Conservation (phyloP, 2,888 invertebrate genomes). For the Diarsia mendica region DNA sequence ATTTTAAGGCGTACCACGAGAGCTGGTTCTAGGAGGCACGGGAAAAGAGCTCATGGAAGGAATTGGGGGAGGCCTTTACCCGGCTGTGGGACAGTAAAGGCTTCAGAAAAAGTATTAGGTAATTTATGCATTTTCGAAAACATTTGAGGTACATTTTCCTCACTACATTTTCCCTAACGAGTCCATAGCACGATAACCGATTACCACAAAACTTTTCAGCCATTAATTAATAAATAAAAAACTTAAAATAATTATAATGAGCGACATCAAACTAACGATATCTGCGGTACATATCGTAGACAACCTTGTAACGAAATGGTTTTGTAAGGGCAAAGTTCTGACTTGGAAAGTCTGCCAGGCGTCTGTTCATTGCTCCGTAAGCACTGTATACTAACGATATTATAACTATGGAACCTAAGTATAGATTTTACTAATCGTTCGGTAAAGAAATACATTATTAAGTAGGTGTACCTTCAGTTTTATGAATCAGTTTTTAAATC, state of each 20-base stretch:
- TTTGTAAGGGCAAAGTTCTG: constrained; percentile 55
- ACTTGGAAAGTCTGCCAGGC: constrained; percentile 50
- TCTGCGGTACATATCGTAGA: constrained; percentile 44
- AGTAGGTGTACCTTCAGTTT: not conserved
- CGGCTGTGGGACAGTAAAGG: too few relatives aligned
- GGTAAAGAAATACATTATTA: not conserved
- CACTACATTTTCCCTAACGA: too few relatives aligned
- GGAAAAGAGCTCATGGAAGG: too few relatives aligned
- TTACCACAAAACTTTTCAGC: too few relatives aligned
- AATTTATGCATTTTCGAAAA: too few relatives aligned
- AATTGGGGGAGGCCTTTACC: too few relatives aligned
- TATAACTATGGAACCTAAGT: constrained; percentile 5
- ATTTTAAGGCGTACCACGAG: too few relatives aligned
- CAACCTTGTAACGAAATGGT: constrained; percentile 55
- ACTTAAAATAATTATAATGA: constrained; percentile 19
- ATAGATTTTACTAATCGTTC: not conserved
- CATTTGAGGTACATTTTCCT: too few relatives aligned
- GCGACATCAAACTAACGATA: constrained; percentile 31
- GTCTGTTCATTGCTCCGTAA: constrained; percentile 53
- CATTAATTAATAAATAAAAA: not conserved
- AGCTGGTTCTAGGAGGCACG: too few relatives aligned
- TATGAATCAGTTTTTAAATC: not conserved
- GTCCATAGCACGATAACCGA: too few relatives aligned
- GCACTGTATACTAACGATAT: constrained; percentile 17
- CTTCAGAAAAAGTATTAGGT: too few relatives aligned